A percentile compares a stretch with the other conserved stretches of the same genome.
Evolutionary conservation across 2,113 vertebrate genomes (phyloP).

Genomic region (Phocoena phocoena): DNA sequence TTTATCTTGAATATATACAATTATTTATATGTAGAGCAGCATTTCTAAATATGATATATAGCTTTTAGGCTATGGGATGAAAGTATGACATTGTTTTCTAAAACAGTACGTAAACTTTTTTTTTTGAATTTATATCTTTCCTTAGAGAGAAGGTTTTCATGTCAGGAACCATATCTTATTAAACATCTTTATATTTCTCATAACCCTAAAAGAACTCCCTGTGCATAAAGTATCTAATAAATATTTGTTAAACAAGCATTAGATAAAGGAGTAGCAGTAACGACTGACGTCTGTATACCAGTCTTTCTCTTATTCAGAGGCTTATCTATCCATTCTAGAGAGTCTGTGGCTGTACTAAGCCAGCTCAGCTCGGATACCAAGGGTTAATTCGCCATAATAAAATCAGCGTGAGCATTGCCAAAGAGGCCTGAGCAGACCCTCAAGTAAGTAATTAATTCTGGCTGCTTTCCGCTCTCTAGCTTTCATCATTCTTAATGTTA

Average conservation of each 20-base stretch:
- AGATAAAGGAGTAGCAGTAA: not conserved
- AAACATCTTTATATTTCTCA: not conserved
- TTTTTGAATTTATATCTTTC: not conserved
- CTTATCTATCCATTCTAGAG: not conserved
- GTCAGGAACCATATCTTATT: not conserved
- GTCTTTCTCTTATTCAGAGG: not conserved
- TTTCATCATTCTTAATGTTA: slow-evolving; percentile 79
- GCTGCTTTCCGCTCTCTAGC: slow-evolving; percentile 73
- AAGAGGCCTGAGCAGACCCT: slow-evolving; percentile 73
- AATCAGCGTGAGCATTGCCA: slow-evolving; percentile 63
- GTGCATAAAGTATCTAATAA: not conserved
- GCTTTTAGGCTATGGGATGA: not conserved
- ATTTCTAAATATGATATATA: not conserved
- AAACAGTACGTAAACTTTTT: not conserved
- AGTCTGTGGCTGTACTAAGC: not conserved
- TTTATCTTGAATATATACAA: slow-evolving; percentile 36
- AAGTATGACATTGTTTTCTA: not conserved
- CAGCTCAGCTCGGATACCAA: not conserved
- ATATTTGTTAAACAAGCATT: not conserved
- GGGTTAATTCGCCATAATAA: slow-evolving; percentile 71
- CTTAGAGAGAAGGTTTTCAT: not conserved
- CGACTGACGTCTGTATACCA: not conserved
- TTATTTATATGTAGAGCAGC: not conserved
- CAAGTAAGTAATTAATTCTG: slow-evolving; percentile 80
- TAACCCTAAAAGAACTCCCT: not conserved